phyloP scores from a whole-genome alignment of 2,113 vertebrate genomes.

The Dicerorhinus sumatrensis region DNA sequence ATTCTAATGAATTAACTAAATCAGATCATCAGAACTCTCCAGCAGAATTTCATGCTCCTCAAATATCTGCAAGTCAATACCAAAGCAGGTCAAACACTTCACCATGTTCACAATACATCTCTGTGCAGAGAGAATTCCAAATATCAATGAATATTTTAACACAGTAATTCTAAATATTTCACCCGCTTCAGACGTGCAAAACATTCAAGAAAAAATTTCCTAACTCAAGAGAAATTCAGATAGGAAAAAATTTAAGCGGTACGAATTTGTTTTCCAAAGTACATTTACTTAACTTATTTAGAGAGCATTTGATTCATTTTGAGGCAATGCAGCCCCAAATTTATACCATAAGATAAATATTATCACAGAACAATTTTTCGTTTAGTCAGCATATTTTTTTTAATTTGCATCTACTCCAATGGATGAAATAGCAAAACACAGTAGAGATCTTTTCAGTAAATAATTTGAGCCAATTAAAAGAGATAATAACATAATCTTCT shows the following conservation, averaged over 20 bases:
- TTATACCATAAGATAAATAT: not conserved
- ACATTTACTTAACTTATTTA: not conserved
- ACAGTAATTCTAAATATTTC: not conserved
- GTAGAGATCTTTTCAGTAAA: not conserved
- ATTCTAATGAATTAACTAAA: conserved; percentile 22
- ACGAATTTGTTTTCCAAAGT: not conserved
- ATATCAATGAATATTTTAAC: not conserved
- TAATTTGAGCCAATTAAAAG: not conserved
- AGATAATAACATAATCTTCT: not conserved
- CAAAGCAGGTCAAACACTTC: not conserved
- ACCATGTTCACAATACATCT: not conserved
- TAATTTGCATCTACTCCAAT: not conserved
- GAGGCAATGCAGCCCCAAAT: not conserved
- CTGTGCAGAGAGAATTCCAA: not conserved
- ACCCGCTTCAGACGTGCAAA: not conserved
- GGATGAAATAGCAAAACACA: not conserved
- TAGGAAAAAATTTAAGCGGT: not conserved
- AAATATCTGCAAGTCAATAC: not conserved
- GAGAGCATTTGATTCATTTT: not conserved
- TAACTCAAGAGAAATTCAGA: conserved; percentile 3
- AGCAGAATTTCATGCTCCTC: not conserved
- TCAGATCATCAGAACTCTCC: not conserved
- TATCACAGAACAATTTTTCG: not conserved
- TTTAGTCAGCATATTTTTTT: not conserved
- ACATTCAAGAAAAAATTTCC: conserved; percentile 30